Conservation (phyloP, 2,888 invertebrate species). For the Pterostichus niger region DNA sequence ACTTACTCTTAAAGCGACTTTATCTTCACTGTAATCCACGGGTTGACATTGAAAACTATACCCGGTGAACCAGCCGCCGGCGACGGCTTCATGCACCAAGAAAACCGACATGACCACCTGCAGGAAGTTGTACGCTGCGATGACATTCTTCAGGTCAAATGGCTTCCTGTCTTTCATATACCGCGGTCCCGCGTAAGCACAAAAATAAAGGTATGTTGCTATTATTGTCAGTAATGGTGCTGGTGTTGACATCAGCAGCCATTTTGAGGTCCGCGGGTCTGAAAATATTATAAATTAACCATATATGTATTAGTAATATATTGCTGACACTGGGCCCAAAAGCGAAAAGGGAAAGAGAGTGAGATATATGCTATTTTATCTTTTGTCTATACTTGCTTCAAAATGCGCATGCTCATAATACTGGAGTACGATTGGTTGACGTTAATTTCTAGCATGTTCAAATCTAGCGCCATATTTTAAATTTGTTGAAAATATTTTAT, state of each 20-base stretch:
- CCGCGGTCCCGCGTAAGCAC: slow-evolving; percentile 88
- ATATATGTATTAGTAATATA: too few relatives aligned
- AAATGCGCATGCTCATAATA: too few relatives aligned
- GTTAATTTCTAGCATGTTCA: too few relatives aligned
- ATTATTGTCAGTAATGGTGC: slow-evolving; percentile 84
- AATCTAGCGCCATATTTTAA: too few relatives aligned
- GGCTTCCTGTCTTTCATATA: slow-evolving; percentile 93
- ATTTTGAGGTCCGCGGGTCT: slow-evolving; percentile 85
- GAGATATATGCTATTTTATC: too few relatives aligned
- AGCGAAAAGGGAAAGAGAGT: too few relatives aligned
- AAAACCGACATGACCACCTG: slow-evolving; percentile 17
- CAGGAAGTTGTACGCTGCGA: slow-evolving; percentile 90
- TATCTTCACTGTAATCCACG: slow-evolving; percentile 82
- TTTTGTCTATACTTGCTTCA: too few relatives aligned
- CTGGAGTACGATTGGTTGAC: too few relatives aligned
- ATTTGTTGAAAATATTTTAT: too few relatives aligned
- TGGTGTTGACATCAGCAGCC: slow-evolving; percentile 87
- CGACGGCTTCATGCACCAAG: slow-evolving; percentile 72
- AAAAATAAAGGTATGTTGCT: slow-evolving; percentile 84
- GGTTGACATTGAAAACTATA: slow-evolving; percentile 88
- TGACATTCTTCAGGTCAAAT: slow-evolving; percentile 86
- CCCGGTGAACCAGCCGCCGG: slow-evolving; percentile 77
- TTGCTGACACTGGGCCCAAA: not conserved
- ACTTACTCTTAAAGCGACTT: slow-evolving; percentile 82
- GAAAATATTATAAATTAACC: slow-evolving; percentile 67